A percentile compares a stretch with the other conserved stretches of the same genome.
These are phyloP conservation scores for Streptopelia turtur DNA, from an alignment of 2,797 vertebrate genomes.

Conservation along the genomic window DNA sequence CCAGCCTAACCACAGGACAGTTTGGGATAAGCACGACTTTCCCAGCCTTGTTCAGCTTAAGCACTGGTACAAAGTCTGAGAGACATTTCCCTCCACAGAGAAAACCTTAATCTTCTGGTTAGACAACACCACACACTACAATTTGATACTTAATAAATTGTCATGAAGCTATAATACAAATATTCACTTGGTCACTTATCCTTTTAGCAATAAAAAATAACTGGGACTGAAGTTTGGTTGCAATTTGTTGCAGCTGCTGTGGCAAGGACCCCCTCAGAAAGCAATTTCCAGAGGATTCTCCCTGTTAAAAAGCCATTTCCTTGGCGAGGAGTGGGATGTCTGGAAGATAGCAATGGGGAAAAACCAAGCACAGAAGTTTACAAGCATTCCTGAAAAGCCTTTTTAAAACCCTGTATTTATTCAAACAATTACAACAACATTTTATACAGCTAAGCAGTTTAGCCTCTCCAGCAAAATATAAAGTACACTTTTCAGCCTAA, in stretches of 20 bases:
- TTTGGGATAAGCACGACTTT: neutral
- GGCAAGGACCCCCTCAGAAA: constrained; percentile 59
- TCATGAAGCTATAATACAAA: neutral
- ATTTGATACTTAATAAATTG: constrained; percentile 54
- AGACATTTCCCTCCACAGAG: constrained; percentile 25
- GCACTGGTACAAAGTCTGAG: neutral
- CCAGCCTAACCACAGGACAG: neutral
- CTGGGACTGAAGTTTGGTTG: constrained; percentile 44
- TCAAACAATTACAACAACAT: constrained; percentile 62
- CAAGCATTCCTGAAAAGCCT: constrained; percentile 65
- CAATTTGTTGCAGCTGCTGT: constrained; percentile 70
- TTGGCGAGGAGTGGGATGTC: constrained; percentile 51
- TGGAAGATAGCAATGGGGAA: constrained; percentile 62
- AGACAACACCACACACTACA: constrained; percentile 17
- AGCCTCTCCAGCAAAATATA: constrained; percentile 26
- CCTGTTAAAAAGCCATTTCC: constrained; percentile 76
- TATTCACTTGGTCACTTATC: constrained; percentile 52
- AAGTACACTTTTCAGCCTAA: constrained; percentile 6
- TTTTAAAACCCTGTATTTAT: constrained; percentile 61
- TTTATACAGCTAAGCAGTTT: constrained; percentile 45
- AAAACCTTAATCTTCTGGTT: constrained; percentile 65
- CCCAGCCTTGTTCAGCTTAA: neutral
- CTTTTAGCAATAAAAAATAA: constrained; percentile 61
- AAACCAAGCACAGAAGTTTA: constrained; percentile 57
- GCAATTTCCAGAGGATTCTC: constrained; percentile 70